Percentiles rank a stretch among this genome's conserved stretches.
Conservation (phyloP, 2,113 vertebrate species). For the Otocyon megalotis region DNA sequence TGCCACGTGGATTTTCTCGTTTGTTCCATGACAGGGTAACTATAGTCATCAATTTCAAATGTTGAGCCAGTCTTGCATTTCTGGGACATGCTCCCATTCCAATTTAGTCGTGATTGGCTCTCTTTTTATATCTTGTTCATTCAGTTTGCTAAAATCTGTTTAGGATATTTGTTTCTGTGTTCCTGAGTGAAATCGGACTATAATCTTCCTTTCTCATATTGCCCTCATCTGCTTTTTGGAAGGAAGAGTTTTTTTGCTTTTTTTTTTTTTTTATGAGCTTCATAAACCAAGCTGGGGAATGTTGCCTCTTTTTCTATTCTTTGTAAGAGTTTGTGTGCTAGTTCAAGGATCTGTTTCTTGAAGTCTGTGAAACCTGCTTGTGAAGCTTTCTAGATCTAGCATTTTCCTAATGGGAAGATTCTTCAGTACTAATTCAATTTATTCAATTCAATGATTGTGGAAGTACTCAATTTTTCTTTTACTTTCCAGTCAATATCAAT, state of each 20-base stretch:
- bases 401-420: slow-evolving; percentile 7
- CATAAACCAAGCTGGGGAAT: not conserved
- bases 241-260: not conserved
- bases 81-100: not conserved
- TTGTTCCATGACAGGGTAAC: not conserved
- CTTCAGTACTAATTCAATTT: not conserved
- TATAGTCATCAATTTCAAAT: not conserved
- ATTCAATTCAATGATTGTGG: not conserved
- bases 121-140: not conserved
- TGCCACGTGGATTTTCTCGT: not conserved
- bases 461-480: not conserved
- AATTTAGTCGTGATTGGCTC: not conserved
- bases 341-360: slow-evolving; percentile 23
- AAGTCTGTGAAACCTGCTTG: slow-evolving; percentile 21
- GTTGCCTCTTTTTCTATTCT: not conserved
- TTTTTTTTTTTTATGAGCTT: not conserved
- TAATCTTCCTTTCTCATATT: not conserved
- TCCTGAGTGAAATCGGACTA: not conserved
- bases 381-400: not conserved
- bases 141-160: not conserved
- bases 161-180: not conserved
- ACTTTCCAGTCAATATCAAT: not conserved
- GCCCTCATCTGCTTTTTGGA: not conserved
- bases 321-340: not conserved
- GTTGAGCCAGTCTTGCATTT: not conserved